Percentiles rank a stretch among this genome's conserved stretches.
Evolutionary conservation across 1,140 invertebrate species (phyloP).

Genomic region (Aphaenogaster floridana): DNA sequence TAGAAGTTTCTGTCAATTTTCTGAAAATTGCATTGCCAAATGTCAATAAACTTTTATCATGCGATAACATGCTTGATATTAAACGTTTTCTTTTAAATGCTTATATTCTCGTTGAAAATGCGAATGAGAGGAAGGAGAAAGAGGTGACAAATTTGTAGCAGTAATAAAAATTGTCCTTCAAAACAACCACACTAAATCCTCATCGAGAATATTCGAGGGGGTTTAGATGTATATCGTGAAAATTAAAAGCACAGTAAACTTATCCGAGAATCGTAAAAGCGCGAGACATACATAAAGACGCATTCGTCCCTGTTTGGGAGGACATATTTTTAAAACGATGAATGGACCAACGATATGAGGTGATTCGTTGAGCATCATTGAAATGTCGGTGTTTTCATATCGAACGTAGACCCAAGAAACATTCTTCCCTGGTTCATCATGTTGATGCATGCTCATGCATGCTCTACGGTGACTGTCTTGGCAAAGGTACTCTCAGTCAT

Average conservation of each 20-base stretch:
- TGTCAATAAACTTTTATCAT: too few relatives aligned
- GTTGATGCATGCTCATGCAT: too few relatives aligned
- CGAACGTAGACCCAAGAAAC: too few relatives aligned
- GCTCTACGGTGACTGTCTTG: too few relatives aligned
- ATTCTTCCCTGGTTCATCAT: too few relatives aligned
- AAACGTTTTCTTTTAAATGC: background rate
- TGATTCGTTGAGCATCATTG: slow-evolving; percentile 14
- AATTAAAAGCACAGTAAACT: slow-evolving; percentile 37
- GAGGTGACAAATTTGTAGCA: slow-evolving; percentile 28
- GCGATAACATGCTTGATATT: too few relatives aligned
- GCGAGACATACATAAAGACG: slow-evolving; percentile 1
- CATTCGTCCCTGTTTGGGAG: background rate
- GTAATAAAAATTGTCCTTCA: slow-evolving; percentile 34
- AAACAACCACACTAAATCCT: slow-evolving; percentile 39
- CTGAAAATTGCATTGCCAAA: too few relatives aligned
- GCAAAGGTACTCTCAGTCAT: too few relatives aligned
- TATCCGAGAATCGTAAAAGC: slow-evolving; percentile 33
- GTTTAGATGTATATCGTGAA: slow-evolving; percentile 26
- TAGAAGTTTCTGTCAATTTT: too few relatives aligned
- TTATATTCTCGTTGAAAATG: background rate
- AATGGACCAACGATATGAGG: background rate
- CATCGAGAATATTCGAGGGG: slow-evolving; percentile 30
- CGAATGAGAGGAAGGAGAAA: background rate
- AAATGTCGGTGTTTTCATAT: background rate
- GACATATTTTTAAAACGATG: slow-evolving; percentile 19